A percentile compares a stretch with the other conserved stretches of the same genome.
Evolutionary conservation across 2,113 vertebrate species (phyloP).

Genomic region (Corynorhinus townsendii): DNA sequence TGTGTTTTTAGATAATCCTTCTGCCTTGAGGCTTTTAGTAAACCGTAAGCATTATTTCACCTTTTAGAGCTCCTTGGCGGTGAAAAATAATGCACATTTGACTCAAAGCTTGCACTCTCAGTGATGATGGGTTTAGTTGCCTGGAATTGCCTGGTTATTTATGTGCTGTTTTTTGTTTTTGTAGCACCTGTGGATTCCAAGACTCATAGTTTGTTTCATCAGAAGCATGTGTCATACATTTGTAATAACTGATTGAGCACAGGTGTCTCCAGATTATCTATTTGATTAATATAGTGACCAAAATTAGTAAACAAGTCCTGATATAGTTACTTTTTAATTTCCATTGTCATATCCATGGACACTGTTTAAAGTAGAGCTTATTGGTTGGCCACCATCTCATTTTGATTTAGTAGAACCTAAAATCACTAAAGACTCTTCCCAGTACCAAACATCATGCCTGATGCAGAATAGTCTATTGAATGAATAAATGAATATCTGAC

Average conservation of each 20-base stretch:
- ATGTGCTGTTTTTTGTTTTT: neutral
- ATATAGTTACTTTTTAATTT: neutral
- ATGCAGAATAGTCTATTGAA: neutral
- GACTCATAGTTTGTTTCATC: neutral
- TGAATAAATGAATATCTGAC: neutral
- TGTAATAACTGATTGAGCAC: neutral
- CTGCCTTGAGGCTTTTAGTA: neutral
- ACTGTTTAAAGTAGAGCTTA: neutral
- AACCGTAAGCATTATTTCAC: neutral
- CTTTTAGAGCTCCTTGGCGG: slow-evolving; percentile 15
- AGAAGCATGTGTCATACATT: neutral
- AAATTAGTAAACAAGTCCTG: neutral
- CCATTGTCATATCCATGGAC: neutral
- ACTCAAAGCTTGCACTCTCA: neutral
- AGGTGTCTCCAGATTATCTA: neutral
- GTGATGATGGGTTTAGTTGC: neutral
- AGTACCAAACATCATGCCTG: neutral
- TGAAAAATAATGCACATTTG: slow-evolving; percentile 21
- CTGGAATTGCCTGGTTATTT: neutral
- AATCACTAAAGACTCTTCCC: neutral
- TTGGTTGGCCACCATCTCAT: neutral
- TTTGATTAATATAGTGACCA: neutral
- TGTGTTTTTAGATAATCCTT: neutral
- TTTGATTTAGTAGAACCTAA: neutral
- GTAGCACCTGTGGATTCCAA: slow-evolving; percentile 15